phyloP scores from a whole-genome alignment of 2,797 vertebrate species.

The Hyperoplus immaculatus region DNA sequence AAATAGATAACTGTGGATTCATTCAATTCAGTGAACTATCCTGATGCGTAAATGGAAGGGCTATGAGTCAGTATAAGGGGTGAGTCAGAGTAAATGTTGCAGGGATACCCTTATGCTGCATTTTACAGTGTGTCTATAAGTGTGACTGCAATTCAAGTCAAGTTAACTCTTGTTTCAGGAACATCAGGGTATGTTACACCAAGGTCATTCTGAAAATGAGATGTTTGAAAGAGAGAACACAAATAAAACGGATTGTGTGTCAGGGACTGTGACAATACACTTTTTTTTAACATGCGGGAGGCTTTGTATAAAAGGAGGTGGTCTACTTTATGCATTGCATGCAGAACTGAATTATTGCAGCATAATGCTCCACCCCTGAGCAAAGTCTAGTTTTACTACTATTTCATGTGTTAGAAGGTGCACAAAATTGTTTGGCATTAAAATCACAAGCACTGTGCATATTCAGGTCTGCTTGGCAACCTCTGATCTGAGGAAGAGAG shows the following conservation, averaged over 20 bases:
- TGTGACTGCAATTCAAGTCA: constrained; percentile 67
- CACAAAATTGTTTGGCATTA: constrained; percentile 9
- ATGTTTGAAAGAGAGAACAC: constrained; percentile 3
- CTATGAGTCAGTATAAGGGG: constrained; percentile 60
- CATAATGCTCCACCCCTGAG: constrained; percentile 5
- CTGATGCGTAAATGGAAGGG: constrained; percentile 49
- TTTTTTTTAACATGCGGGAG: constrained; percentile 15
- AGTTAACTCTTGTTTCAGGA: constrained; percentile 52
- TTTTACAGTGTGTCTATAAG: constrained; percentile 46
- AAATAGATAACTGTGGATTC: neutral
- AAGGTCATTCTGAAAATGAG: constrained; percentile 62
- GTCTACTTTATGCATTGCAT: constrained; percentile 14
- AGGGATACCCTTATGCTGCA: constrained; percentile 66
- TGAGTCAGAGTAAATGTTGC: constrained; percentile 68
- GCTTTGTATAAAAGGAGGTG: constrained; percentile 7
- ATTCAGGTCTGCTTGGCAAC: neutral
- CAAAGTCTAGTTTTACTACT: constrained; percentile 5
- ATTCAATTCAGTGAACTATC: constrained; percentile 36
- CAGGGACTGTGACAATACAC: neutral
- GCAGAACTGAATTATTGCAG: constrained; percentile 34
- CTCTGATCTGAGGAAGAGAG: neutral
- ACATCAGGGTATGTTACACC: constrained; percentile 47
- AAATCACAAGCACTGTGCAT: neutral
- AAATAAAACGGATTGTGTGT: constrained; percentile 26
- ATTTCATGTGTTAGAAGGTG: neutral